phyloP scores from a whole-genome alignment of 2,888 invertebrate genomes.

The Notodonta ziczac region DNA sequence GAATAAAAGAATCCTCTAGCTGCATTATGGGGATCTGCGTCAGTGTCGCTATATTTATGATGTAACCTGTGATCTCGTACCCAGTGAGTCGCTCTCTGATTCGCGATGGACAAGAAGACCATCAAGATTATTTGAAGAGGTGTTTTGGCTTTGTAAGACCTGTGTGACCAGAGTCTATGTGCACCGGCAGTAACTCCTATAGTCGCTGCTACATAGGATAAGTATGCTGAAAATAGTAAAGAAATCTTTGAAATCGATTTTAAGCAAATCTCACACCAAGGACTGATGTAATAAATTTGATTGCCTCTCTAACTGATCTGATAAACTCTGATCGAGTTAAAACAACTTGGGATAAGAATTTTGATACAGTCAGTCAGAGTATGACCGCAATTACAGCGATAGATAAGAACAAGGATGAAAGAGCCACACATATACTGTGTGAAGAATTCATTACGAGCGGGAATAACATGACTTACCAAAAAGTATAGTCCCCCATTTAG shows the following conservation, averaged over 20 bases:
- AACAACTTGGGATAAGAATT: too few species aligned
- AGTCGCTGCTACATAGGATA: constrained; percentile 32
- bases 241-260: neutral
- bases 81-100: constrained; percentile 72
- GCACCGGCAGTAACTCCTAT: constrained; percentile 47
- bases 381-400: too few species aligned
- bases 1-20: constrained; percentile 92
- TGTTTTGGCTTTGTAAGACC: constrained; percentile 43
- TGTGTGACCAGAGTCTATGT: constrained; percentile 50
- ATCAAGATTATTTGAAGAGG: constrained; percentile 41
- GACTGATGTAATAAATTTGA: too few species aligned
- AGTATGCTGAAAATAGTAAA: constrained; percentile 27
- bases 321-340: too few species aligned
- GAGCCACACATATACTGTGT: too few species aligned
- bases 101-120: constrained; percentile 36
- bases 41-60: constrained; percentile 87
- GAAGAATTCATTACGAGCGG: too few species aligned
- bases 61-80: constrained; percentile 71
- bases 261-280: too few species aligned
- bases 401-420: too few species aligned
- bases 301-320: too few species aligned
- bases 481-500: constrained; percentile 30
- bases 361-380: too few species aligned
- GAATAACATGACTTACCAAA: neutral
- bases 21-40: constrained; percentile 92